Percentiles rank a stretch among this genome's conserved stretches.
These are phyloP conservation scores for Tetramorium parvispinum DNA, from an alignment of 1,140 invertebrate species.

Conservation along the genomic window DNA sequence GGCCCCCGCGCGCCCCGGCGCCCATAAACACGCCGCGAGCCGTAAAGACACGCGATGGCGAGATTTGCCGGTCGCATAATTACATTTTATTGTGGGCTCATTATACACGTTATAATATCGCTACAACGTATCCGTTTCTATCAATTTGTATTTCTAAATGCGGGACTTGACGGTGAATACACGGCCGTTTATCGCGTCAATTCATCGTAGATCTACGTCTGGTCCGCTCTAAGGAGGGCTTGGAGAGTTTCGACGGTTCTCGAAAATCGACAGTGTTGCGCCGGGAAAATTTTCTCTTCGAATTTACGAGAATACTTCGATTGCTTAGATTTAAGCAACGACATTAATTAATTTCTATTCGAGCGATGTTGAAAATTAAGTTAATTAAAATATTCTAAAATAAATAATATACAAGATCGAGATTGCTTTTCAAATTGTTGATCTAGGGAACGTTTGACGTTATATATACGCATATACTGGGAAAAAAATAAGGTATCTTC, in stretches of 20 bases:
- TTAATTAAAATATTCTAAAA: conserved; percentile 57
- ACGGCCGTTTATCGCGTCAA: background rate
- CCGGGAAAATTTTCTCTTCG: conserved; percentile 13
- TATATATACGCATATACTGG: background rate
- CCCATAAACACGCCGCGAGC: conserved; percentile 2
- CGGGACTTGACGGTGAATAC: background rate
- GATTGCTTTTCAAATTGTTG: conserved; percentile 40
- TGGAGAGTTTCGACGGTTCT: background rate
- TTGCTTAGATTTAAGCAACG: background rate
- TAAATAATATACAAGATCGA: conserved; percentile 30
- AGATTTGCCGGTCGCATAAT: conserved; percentile 30
- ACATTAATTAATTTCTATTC: conserved; percentile 48
- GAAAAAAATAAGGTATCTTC: background rate
- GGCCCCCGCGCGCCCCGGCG: background rate
- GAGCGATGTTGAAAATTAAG: conserved; percentile 53
- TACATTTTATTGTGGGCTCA: conserved; percentile 29
- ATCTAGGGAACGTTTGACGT: background rate
- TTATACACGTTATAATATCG: background rate
- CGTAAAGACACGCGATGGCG: background rate
- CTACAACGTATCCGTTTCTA: conserved; percentile 1
- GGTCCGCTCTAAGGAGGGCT: background rate
- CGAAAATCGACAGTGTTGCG: conserved; percentile 3
- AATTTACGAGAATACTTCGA: conserved; percentile 38
- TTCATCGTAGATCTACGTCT: conserved; percentile 3
- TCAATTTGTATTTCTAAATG: conserved; percentile 39